These are phyloP conservation scores for Candidula unifasciata DNA, from an alignment of 2,888 invertebrate genomes.

Conservation along the genomic window DNA sequence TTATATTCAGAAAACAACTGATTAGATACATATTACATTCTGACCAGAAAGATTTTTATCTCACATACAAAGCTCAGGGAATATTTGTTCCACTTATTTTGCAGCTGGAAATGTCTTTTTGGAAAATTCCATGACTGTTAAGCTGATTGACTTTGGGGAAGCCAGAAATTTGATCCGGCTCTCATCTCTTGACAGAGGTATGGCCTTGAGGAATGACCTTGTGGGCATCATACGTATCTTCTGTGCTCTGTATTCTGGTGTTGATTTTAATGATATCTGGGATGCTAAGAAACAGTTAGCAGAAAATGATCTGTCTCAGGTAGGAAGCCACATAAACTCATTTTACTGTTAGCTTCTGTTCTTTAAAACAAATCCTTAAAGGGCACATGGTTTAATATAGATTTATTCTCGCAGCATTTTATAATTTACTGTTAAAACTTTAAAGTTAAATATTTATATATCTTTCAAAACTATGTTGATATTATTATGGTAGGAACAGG, in stretches of 20 bases:
- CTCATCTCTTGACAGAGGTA: neutral
- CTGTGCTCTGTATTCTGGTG: constrained; percentile 61
- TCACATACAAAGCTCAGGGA: neutral
- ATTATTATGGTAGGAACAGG: no score
- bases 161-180: constrained; percentile 37
- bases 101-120: constrained; percentile 67
- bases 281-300: constrained; percentile 32
- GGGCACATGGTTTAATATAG: no score
- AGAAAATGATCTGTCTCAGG: constrained; percentile 26
- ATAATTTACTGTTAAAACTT: no score
- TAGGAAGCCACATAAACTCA: neutral
- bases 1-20: no score
- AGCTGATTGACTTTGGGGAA: constrained; percentile 66
- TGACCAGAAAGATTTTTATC: no score
- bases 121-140: constrained; percentile 57
- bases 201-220: constrained; percentile 57
- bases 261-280: constrained; percentile 60
- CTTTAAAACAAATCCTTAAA: no score
- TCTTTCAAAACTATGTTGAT: no score
- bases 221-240: constrained; percentile 61
- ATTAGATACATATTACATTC: no score
- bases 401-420: no score
- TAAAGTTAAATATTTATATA: no score
- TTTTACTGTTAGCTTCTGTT: no score
- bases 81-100: neutral